Conservation (phyloP, 2,888 invertebrate species). For the Lycaena phlaeas region DNA sequence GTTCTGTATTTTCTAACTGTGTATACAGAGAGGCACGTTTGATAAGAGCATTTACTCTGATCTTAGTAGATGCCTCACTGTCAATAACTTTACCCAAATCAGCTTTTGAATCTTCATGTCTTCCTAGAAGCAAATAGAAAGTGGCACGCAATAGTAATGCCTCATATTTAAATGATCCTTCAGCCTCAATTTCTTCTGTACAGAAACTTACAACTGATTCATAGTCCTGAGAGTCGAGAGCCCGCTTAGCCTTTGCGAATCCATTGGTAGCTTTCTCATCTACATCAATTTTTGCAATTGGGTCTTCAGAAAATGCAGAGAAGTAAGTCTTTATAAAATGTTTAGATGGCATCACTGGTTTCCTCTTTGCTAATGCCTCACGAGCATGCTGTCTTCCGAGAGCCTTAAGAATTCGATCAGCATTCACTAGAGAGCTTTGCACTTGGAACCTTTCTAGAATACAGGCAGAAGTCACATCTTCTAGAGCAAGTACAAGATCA, state of each 20-base stretch:
- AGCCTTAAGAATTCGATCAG: conserved; percentile 90
- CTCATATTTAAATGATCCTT: conserved; percentile 77
- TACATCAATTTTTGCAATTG: conserved; percentile 75
- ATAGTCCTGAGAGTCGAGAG: conserved; percentile 80
- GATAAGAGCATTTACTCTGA: conserved; percentile 88
- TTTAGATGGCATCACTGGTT: conserved; percentile 86
- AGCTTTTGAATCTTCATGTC: conserved; percentile 79
- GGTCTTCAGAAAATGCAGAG: conserved; percentile 90
- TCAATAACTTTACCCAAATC: conserved; percentile 82
- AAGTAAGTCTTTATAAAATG: conserved; percentile 91
- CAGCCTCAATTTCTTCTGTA: conserved; percentile 81
- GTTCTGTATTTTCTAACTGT: conserved; percentile 81
- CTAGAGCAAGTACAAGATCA: conserved; percentile 85
- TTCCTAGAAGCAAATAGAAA: conserved; percentile 84
- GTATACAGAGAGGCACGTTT: conserved; percentile 90
- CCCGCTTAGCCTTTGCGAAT: conserved; percentile 80
- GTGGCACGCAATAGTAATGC: conserved; percentile 88
- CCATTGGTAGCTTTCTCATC: conserved; percentile 67
- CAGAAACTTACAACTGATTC: conserved; percentile 86
- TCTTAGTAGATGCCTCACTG: conserved; percentile 74
- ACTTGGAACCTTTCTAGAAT: conserved; percentile 92
- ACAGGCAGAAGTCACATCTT: conserved; percentile 95
- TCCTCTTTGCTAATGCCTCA: conserved; percentile 79
- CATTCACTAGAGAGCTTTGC: conserved; percentile 83
- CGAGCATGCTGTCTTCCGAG: conserved; percentile 82